Base-by-base conservation (phyloP, 2,888 invertebrate genomes). In the Chironomus tentans region DNA sequence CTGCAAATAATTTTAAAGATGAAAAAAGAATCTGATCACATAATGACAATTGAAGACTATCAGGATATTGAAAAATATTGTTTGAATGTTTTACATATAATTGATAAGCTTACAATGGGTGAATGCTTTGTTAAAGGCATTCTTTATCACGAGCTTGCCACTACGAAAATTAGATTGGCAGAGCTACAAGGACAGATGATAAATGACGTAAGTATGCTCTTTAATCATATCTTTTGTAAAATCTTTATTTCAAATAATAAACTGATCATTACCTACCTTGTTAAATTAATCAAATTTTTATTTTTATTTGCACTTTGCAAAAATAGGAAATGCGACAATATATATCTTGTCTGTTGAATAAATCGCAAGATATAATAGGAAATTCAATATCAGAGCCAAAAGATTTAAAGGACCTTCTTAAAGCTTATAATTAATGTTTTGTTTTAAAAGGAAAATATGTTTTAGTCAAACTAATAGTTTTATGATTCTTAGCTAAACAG, bases 1-100 rank as follows among this genome's bases (percentile, higher is more conserved):
- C 78, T 83, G 48, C 82, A 82, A 77, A 81, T 83, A 22, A 83
- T 84, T 77, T 83, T 83, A 82, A 81, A 82, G n/a, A 83, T 83
- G 82, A 81, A 82, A 2, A 80, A 69, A 56, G 76, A 76, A 4
- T 10, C 24, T 3, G 56, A 68, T 21, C 56, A 76, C 18, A 15
- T 12, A 21, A 76, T 76, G 76, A 80, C 81, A 2, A 79, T 80
- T 7, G 80, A 82, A 38, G 82, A 84, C 77, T 77, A 81, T 77
- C 78, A 79, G n/a, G 80, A 80, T 77, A 80, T 81, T 73, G 81
- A 82, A 78, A 81, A 81, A n/a, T 84, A 82, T 78, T 83, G 83
- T n/a, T 80, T 81, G 62, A 83, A 83, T 70, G 81, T 84, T n/a
- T 78, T 84, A 21, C 80, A 80, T 46, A 80, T 83, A 2, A 77